phyloP scores from a whole-genome alignment of 2,888 invertebrate genomes.

The Agapostemon virescens region DNA sequence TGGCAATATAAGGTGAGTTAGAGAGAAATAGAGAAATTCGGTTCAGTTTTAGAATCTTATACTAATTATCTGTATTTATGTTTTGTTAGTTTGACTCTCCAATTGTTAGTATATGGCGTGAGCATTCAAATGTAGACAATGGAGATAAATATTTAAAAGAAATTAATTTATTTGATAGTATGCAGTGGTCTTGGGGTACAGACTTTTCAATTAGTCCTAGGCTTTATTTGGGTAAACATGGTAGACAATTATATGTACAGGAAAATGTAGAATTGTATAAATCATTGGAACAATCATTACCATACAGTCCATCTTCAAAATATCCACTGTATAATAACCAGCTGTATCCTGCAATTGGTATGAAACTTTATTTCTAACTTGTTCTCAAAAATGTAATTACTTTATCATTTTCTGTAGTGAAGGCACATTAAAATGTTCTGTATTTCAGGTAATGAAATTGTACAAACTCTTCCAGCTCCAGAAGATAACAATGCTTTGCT shows the following conservation, averaged over 20 bases:
- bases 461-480: slow-evolving; percentile 32
- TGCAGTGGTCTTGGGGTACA: slow-evolving; percentile 81
- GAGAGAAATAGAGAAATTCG: slow-evolving; percentile 11
- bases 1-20: slow-evolving; percentile 89
- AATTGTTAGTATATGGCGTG: slow-evolving; percentile 93
- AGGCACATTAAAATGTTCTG: slow-evolving; percentile 3
- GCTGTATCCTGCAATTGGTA: slow-evolving; percentile 84
- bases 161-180: slow-evolving; percentile 88
- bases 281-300: slow-evolving; percentile 62
- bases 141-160: slow-evolving; percentile 82
- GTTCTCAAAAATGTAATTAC: not conserved
- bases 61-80: slow-evolving; percentile 23
- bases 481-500: slow-evolving; percentile 38
- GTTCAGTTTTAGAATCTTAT: not conserved
- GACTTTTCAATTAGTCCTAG: slow-evolving; percentile 83
- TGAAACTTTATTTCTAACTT: slow-evolving; percentile 30
- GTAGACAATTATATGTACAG: slow-evolving; percentile 85
- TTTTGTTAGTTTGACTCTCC: slow-evolving; percentile 87
- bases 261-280: slow-evolving; percentile 71
- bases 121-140: slow-evolving; percentile 80
- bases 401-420: not conserved
- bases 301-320: slow-evolving; percentile 72
- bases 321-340: slow-evolving; percentile 92
- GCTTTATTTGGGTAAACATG: slow-evolving; percentile 92
- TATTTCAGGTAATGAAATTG: slow-evolving; percentile 60